phyloP scores from a whole-genome alignment of 2,797 vertebrate species.

The Micromesistius poutassou region DNA sequence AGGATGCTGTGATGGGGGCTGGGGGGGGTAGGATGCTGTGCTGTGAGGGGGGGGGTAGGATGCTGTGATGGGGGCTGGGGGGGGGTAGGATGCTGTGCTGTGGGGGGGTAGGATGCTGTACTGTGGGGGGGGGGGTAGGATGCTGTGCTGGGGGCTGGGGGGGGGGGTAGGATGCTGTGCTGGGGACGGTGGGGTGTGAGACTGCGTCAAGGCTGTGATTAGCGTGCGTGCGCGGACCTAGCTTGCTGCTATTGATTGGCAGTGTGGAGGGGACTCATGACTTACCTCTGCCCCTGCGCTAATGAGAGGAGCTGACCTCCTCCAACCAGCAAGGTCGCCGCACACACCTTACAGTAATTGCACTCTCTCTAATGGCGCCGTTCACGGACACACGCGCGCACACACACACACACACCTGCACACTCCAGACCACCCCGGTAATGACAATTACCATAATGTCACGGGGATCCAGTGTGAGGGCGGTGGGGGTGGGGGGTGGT shows the following conservation, averaged over 20 bases:
- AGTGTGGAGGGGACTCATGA: slow-evolving; percentile 76
- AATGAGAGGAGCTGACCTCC: slow-evolving; percentile 84
- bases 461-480: slow-evolving; percentile 46
- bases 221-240: slow-evolving; percentile 59
- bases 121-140: slow-evolving; percentile 30
- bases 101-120: background rate
- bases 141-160: slow-evolving; percentile 18
- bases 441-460: slow-evolving; percentile 84
- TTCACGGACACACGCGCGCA: slow-evolving; percentile 77
- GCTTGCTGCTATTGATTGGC: slow-evolving; percentile 82
- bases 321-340: slow-evolving; percentile 82
- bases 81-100: too few relatives aligned
- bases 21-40: too few relatives aligned
- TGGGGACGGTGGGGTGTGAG: slow-evolving; percentile 48
- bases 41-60: slow-evolving; percentile 5
- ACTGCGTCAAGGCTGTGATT: slow-evolving; percentile 77
- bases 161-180: background rate
- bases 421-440: slow-evolving; percentile 67
- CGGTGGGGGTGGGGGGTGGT: slow-evolving; percentile 41
- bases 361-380: slow-evolving; percentile 82
- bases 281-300: slow-evolving; percentile 80
- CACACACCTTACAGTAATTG: slow-evolving; percentile 81
- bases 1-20: background rate
- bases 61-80: background rate
- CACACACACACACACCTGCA: slow-evolving; percentile 72